These are phyloP conservation scores for Centroberyx gerrardi DNA, from an alignment of 2,797 vertebrate species.

Conservation along the genomic window DNA sequence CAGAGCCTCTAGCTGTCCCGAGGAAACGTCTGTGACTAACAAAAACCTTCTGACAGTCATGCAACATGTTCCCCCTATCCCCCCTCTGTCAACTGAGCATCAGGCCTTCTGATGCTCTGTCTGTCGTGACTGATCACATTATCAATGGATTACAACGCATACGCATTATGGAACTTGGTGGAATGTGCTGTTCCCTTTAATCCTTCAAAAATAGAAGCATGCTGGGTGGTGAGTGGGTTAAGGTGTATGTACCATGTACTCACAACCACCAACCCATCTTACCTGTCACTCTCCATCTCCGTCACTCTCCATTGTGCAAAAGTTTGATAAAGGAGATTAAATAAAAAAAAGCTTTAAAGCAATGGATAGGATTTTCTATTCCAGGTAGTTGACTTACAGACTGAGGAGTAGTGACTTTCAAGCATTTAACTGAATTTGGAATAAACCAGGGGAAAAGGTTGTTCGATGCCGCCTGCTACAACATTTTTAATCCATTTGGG, in stretches of 20 bases:
- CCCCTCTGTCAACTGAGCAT: neutral
- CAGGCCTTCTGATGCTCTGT: neutral
- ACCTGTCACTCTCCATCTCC: too few species aligned
- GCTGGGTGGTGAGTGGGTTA: neutral
- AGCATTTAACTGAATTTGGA: too few species aligned
- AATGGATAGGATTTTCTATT: too few species aligned
- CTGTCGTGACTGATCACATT: slow-evolving; percentile 65
- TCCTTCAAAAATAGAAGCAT: slow-evolving; percentile 19
- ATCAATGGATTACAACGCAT: slow-evolving; percentile 58
- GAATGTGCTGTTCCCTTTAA: slow-evolving; percentile 3
- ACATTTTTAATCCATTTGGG: too few species aligned
- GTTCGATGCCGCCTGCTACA: too few species aligned
- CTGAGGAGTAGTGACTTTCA: too few species aligned
- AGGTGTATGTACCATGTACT: neutral
- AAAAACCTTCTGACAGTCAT: slow-evolving; percentile 83
- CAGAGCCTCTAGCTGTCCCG: slow-evolving; percentile 2
- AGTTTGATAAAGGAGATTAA: neutral
- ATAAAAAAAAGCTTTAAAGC: neutral
- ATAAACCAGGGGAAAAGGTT: too few species aligned
- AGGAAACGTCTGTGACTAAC: slow-evolving; percentile 77
- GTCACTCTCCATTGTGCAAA: neutral
- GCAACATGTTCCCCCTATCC: slow-evolving; percentile 17
- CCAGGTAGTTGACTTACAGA: too few species aligned
- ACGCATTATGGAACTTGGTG: neutral
- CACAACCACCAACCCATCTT: neutral